Base-by-base conservation (phyloP, 2,888 invertebrate genomes). In the Allygus modestus region DNA sequence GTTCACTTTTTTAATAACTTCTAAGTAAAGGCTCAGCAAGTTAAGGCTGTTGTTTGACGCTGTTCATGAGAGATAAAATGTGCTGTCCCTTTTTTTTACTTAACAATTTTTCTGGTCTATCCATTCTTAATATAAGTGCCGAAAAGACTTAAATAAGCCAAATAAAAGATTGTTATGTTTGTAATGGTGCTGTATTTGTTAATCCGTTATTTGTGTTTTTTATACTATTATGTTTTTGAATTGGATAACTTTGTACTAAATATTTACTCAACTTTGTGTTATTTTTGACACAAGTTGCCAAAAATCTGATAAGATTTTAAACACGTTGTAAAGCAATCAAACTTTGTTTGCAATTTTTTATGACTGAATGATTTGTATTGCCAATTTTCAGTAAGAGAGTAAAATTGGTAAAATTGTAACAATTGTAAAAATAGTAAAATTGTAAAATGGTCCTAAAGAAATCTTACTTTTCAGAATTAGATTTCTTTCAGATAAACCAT, bases 141-240 rank as follows among this genome's bases (percentile, higher is more conserved):
- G 23, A 23, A 58, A 58, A 58, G 58, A 58, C 58, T 58, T 58
- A 23, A 20, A 58, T 7, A 23, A 58, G 58, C 58, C 58, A 58
- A 58, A 58, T 58, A 58, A 51, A 51, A 51, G 2, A 51, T 11
- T 58, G 20, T 58, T 46, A 11, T 23, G 20, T 23, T 58, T 58
- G 9, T 58, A 51, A 23, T 58, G 58, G 58, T 58, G 58, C 58
- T 58, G 9, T 23, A 12, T 51, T 2, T 23, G 2, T 58, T 20
- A 58, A 12, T 58, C 12, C 7, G 58, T 58, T 23, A n/a, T 46
- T 23, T 58, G 58, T 23, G n/a, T n/a, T n/a, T 58, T 58, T 58
- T 58, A 23, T 51, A 37, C 37, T 37, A 9, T 37, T 37, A 15
- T 51, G 12, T 51, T 51, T 51, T 51, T 17, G 12, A 2, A 11